Base-by-base conservation (phyloP, 2,797 vertebrate genomes). In the Takifugu ocellatus region DNA sequence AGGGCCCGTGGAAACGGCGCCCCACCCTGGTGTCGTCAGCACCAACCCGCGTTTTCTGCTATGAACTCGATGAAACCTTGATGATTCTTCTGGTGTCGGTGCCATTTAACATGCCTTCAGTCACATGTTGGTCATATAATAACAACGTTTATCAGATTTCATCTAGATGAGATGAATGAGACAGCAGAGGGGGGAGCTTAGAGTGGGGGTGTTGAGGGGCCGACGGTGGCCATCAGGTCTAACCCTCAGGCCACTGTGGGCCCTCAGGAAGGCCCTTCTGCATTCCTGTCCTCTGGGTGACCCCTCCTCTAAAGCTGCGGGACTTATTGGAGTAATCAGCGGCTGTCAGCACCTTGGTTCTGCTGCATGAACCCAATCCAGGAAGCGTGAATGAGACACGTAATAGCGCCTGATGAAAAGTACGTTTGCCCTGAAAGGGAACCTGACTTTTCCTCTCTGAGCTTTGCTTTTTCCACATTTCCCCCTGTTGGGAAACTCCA, bases 271-370 rank as follows among this genome's bases (percentile, higher is more conserved):
- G 89, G 86, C 87, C 89, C 78, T 56, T 89, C 78, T 61, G 87
- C 88, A 89, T 90, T 92, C 91, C 91, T 96, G 94, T 94, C 94
- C 94, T 94, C 88, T 93, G 86, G 36, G 89, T 94, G 92, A 94
- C 93, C 93, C 53, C 73, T 79, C 55, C 63, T 70, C 52, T 55
- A 91, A 88, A 90, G 91, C 93, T 87, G 44, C 88, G 87, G 91
- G 93, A 94, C 92, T 92, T 93, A 95, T 93, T 91, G 93, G 88
- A 56, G 90, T 93, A 95, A 96, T 95, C 93, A 94, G 90, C 90
- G 81, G 83, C 92, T 94, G 93, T 95, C 93, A 95, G 92, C 94
- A 93, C 93, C 93, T 94, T 92, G 89, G 91, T 93, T 94, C 93
- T 95, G 91, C 92, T 92, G 92, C 91, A 89, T 92, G 91, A 82